Base-by-base conservation (phyloP, 1,140 invertebrate genomes). In the Anagrus nilaparvatae region DNA sequence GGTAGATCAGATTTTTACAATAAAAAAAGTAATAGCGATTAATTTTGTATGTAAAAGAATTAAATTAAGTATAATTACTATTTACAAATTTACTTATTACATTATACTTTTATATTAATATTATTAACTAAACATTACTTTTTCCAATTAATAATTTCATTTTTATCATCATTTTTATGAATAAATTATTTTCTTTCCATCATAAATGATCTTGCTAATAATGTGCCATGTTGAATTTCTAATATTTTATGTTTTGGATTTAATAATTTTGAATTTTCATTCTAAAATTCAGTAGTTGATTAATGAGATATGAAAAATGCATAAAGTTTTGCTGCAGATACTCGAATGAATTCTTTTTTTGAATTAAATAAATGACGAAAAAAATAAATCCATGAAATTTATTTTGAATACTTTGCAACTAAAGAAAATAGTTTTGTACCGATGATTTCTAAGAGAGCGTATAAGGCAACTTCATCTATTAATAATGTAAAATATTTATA, bases 291-390 rank as follows among this genome's bases (percentile, higher is more conserved):
- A 12, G 64, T 54, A 44, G 67, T 67, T 5, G 63, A 53, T 2
- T 67, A 65, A 28, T 74, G 56, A 23, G 75, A 69, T 2, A 72
- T 68, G n/a, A 85, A 71, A 24, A 84, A 65, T 13, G 77, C 78
- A 59, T 79, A 81, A 37, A 88, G 67, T 42, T 79, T 69, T 2
- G 84, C 75, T 5, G 76, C 74, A 20, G 74, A 63, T 51, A 83
- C 77, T 25, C 84, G 67, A n/a, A 87, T 70, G 29, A 86, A 81
- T 53, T 84, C 82, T 47, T 80, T 79, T 7, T 73, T 77, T n/a
- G 77, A 80, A 19, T 69, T 74, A 33, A 85, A 71, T 33, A 84
- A 68, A 46, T 71, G 75, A 46, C 70, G 60, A 3, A n/a, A n/a
- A n/a, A n/a, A n/a, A n/a, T n/a, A n/a, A n/a, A 81, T 59, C 75